Percentiles rank a stretch among this genome's conserved stretches.
Conservation (phyloP, 2,113 vertebrate species). For the Solea senegalensis region DNA sequence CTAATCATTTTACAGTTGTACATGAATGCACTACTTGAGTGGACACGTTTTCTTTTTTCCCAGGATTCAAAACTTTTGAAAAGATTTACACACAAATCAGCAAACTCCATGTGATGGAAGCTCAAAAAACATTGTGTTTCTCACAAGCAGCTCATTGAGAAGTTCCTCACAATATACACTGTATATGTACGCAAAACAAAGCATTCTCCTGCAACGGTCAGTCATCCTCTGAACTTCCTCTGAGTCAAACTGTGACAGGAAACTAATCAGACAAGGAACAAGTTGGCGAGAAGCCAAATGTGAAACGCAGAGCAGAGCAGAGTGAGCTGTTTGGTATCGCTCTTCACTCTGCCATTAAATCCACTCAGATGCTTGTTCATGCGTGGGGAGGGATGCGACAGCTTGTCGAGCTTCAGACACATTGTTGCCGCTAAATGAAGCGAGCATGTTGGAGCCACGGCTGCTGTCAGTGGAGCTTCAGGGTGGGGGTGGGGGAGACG, state of each 20-base stretch:
- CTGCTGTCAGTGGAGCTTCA: slow-evolving; percentile 33
- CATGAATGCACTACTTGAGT: too few species aligned
- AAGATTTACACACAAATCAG: neutral
- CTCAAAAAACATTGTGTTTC: slow-evolving; percentile 11
- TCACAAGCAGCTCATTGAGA: slow-evolving; percentile 19
- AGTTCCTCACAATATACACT: too few species aligned
- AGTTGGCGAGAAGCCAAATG: slow-evolving; percentile 37
- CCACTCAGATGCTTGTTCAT: slow-evolving; percentile 53
- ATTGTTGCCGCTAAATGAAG: slow-evolving; percentile 79
- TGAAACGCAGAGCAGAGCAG: slow-evolving; percentile 13
- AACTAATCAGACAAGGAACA: slow-evolving; percentile 6
- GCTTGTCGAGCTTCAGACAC: slow-evolving; percentile 72
- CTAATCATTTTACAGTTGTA: too few species aligned
- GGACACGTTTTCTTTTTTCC: too few species aligned
- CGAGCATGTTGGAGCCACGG: slow-evolving; percentile 52
- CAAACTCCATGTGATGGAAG: slow-evolving; percentile 8
- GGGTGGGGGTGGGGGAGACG: neutral
- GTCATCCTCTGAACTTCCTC: slow-evolving; percentile 27
- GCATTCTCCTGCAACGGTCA: neutral
- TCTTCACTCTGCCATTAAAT: slow-evolving; percentile 22
- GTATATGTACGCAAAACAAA: too few species aligned
- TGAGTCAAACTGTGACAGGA: slow-evolving; percentile 26
- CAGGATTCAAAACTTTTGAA: too few species aligned
- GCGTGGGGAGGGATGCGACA: slow-evolving; percentile 61
- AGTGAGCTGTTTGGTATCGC: slow-evolving; percentile 20